Evolutionary conservation across 2,888 invertebrate species (phyloP).

Genomic region (Chrysodeixis includens): DNA sequence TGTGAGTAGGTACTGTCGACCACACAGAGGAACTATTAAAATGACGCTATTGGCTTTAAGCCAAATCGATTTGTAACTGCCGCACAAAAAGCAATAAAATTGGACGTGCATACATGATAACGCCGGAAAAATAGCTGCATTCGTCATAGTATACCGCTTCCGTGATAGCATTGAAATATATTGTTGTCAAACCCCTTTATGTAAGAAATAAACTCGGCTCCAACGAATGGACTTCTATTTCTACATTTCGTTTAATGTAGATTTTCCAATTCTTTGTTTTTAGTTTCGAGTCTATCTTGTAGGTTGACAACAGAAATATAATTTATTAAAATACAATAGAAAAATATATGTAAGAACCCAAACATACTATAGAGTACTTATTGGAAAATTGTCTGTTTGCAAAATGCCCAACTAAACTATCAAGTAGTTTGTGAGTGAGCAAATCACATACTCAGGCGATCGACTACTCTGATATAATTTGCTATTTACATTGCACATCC

Average conservation of each 20-base stretch:
- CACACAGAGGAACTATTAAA: conserved; percentile 81
- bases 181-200: conserved; percentile 61
- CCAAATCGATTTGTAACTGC: conserved; percentile 88
- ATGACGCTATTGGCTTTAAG: conserved; percentile 84
- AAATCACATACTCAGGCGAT: no score
- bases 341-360: no score
- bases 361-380: no score
- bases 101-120: conserved; percentile 84
- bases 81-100: conserved; percentile 86
- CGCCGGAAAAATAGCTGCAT: conserved; percentile 82
- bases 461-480: no score
- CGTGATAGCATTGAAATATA: conserved; percentile 75
- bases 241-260: conserved; percentile 18
- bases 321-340: no score
- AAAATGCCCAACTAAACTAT: no score
- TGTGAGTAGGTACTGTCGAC: conserved; percentile 60
- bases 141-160: conserved; percentile 76
- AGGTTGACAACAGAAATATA: no score
- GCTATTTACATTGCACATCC: no score
- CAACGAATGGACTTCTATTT: conserved; percentile 27
- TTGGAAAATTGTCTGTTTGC: no score
- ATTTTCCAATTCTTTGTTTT: not conserved
- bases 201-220: conserved; percentile 52
- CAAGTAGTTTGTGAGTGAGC: no score
- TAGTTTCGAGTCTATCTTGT: not conserved